Base-by-base conservation (phyloP, 1,140 invertebrate genomes). In the Sycophaga agraensis region DNA sequence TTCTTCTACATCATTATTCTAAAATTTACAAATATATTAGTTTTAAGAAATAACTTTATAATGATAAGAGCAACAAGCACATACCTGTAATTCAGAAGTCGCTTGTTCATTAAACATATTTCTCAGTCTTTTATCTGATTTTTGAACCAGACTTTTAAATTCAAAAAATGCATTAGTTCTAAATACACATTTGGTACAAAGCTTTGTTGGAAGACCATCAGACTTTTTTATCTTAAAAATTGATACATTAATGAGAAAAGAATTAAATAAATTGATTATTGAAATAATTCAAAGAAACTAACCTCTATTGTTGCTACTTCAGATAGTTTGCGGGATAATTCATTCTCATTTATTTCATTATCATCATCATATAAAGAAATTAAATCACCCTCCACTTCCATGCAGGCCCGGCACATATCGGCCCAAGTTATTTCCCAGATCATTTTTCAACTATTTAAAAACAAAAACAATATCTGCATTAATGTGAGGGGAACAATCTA, bases 361-460 rank as follows among this genome's bases (percentile, higher is more conserved):
- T 69, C 59, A 12, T 74, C 73, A 14, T 73, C 75, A 22, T 72
- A 80, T 72, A 81, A 73, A 4, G 75, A 67, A 16, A 78, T 39
- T 54, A 80, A 66, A 21, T 65, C 62, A 22, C 75, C 71, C 7
- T 74, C 73, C 7, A 70, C 67, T 64, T 71, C 72, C 79, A 80
- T 81, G 28, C 78, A 81, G 0, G 73, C 75, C 14, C 79, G 76
- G 59, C 78, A 81, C 66, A 76, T 78, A 11, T 76, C 67, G 1
- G 61, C 66, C 57, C 65, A 73, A 45, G 58, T 69, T n/a, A 73
- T 69, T 72, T 75, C 73, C 71, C 67, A 74, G 53, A 49, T 74
- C 72, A 75, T 6, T 31, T 31, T 31, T n/a, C n/a, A n/a, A n/a
- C n/a, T n/a, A n/a, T n/a, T n/a, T n/a, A n/a, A n/a, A n/a, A n/a